phyloP scores from a whole-genome alignment of 2,797 vertebrate species.

The Ceyx erithaca region DNA sequence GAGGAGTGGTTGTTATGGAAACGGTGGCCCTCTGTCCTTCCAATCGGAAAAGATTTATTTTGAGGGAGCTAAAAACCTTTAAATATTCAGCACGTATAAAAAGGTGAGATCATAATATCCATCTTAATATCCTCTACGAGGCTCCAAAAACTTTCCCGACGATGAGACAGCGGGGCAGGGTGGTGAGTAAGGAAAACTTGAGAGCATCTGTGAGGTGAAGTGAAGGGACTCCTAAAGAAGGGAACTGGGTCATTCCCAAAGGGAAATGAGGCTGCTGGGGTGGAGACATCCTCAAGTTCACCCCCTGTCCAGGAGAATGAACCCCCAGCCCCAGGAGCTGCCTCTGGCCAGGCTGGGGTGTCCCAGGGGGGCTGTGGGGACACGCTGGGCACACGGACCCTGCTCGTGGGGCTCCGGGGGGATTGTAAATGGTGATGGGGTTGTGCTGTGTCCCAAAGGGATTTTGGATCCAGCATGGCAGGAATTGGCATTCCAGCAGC shows the following conservation, averaged over 20 bases:
- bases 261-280: accelerated
- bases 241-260: accelerated
- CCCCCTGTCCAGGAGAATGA: accelerated
- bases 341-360: accelerated
- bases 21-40: conserved; percentile 73
- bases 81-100: conserved; percentile 68
- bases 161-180: background rate
- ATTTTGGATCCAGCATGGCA: background rate
- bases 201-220: background rate
- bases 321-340: no score
- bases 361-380: accelerated
- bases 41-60: conserved; percentile 62
- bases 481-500: accelerated
- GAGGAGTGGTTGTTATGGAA: conserved; percentile 75
- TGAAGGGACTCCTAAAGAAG: background rate
- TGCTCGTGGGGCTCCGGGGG: background rate
- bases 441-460: background rate
- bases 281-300: accelerated
- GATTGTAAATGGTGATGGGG: accelerated
- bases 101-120: conserved; percentile 48
- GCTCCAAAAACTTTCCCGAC: background rate
- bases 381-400: accelerated
- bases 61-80: conserved; percentile 62
- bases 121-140: background rate
- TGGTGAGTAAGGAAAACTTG: background rate